Evolutionary conservation across 2,113 vertebrate genomes (phyloP).

Genomic region (Phalacrocorax aristotelis): DNA sequence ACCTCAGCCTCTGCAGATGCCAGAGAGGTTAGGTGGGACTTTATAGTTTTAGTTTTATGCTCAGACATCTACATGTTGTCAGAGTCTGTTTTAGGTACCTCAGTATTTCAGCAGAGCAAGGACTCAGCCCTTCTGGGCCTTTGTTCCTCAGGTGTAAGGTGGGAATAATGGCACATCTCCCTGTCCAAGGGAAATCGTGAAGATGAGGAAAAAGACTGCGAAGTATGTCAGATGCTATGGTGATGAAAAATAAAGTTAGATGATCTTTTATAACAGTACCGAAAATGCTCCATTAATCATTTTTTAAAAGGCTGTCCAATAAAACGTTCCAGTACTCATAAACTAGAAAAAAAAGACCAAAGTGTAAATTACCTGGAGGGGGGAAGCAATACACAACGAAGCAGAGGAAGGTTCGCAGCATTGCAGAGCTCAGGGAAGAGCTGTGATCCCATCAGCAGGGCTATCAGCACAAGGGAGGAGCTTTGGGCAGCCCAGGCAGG

Average conservation of each 20-base stretch:
- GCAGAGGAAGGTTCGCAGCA: not conserved
- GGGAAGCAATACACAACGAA: not conserved
- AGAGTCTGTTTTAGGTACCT: not conserved
- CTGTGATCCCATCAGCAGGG: not conserved
- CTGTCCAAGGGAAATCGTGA: not conserved
- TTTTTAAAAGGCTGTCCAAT: not conserved
- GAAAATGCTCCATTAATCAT: not conserved
- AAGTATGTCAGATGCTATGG: not conserved
- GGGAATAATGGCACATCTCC: not conserved
- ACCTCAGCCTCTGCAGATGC: not conserved
- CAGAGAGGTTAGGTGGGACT: not conserved
- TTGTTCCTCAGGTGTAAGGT: not conserved
- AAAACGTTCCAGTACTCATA: not conserved
- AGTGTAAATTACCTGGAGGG: not conserved
- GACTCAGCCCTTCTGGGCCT: not conserved
- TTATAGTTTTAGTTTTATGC: not conserved
- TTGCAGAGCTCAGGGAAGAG: not conserved
- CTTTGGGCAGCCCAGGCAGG: rapidly evolving
- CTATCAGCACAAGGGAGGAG: rapidly evolving
- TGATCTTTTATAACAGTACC: not conserved
- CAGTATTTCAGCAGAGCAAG: not conserved
- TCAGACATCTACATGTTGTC: not conserved
- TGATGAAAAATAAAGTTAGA: not conserved
- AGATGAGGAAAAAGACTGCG: not conserved
- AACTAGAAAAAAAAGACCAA: not conserved